Conservation (phyloP, 2,797 vertebrate species). For the Enteromius paludinosus region DNA sequence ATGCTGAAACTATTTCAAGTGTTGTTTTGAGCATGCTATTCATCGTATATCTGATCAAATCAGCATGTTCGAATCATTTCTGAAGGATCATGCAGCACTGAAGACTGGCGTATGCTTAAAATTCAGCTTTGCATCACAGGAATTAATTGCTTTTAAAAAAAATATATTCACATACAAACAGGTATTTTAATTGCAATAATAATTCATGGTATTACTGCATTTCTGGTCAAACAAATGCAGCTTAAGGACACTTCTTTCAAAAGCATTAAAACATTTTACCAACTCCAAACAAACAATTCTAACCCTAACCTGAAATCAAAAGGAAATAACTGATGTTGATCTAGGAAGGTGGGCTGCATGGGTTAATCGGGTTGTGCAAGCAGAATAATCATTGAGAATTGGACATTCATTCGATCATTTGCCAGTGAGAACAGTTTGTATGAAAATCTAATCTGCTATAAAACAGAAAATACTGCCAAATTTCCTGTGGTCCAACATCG, state of each 20-base stretch:
- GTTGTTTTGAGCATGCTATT: neutral
- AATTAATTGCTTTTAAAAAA: neutral
- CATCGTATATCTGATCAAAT: neutral
- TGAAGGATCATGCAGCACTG: neutral
- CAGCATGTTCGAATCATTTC: neutral
- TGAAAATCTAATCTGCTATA: conserved; percentile 6
- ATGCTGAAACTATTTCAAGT: neutral
- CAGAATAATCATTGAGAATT: neutral
- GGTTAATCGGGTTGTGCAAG: neutral
- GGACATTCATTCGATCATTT: neutral
- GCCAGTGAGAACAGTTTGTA: conserved; percentile 1
- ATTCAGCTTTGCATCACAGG: neutral
- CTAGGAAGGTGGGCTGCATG: neutral
- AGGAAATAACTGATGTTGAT: neutral
- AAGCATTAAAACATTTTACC: neutral
- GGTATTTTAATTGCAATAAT: neutral
- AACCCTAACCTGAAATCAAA: neutral
- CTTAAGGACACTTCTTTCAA: neutral
- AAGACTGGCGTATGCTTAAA: neutral
- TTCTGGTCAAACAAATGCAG: neutral
- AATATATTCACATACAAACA: neutral
- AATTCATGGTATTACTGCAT: neutral
- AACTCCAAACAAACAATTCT: neutral
- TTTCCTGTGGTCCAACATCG: neutral
- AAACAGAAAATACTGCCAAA: conserved; percentile 16